These are phyloP conservation scores for Agrotis clavis DNA, from an alignment of 2,888 invertebrate species.

Conservation along the genomic window DNA sequence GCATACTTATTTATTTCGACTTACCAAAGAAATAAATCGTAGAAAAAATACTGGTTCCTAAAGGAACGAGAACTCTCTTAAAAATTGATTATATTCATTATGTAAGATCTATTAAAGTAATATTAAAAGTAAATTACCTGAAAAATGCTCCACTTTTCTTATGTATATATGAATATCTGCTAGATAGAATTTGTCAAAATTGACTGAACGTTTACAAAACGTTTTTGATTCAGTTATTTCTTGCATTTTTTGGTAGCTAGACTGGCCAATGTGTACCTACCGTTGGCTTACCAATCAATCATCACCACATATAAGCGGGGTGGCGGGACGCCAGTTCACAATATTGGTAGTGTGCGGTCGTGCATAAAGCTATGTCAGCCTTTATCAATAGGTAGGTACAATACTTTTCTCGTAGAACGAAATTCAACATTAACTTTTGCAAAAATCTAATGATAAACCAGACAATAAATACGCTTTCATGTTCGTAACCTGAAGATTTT, in stretches of 20 bases:
- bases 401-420: not conserved
- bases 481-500: not conserved
- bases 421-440: not conserved
- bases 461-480: not conserved
- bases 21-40: not conserved
- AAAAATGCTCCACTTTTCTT: not conserved
- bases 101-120: not conserved
- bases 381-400: not conserved
- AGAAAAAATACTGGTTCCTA: not conserved
- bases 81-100: not conserved
- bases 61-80: not conserved
- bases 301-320: not conserved
- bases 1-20: not conserved
- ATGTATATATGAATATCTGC: not conserved
- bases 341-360: not conserved
- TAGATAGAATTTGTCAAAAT: not conserved
- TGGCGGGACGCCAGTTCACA: not conserved
- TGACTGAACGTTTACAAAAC: not conserved
- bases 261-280: not conserved
- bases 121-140: not conserved
- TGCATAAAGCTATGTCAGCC: not conserved
- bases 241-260: not conserved
- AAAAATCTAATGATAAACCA: too few relatives aligned
- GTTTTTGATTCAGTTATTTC: too few relatives aligned
- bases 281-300: constrained; percentile 17